These are phyloP conservation scores for Phoenoteleia sp. DNA, from an alignment of 2,888 invertebrate species.

Conservation along the genomic window DNA sequence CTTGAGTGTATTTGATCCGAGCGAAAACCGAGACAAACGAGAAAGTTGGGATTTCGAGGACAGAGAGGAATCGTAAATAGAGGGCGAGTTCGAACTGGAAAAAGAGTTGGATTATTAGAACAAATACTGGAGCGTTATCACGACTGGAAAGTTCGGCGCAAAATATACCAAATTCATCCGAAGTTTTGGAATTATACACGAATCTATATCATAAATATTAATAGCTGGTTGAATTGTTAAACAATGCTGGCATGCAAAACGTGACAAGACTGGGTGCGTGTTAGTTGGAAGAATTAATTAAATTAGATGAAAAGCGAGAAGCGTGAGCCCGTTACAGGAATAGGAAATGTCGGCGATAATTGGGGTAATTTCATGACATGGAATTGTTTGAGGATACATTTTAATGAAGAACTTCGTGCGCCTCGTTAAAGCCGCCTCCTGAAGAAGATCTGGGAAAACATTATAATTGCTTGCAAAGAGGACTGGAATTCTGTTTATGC, in stretches of 20 bases:
- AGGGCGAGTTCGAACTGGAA: neutral
- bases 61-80: neutral
- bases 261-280: neutral
- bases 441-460: no score
- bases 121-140: neutral
- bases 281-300: neutral
- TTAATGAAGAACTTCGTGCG: no score
- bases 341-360: no score
- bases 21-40: neutral
- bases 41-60: neutral
- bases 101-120: neutral
- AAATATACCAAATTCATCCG: neutral
- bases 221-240: neutral
- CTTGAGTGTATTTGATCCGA: neutral
- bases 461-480: no score
- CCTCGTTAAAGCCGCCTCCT: no score
- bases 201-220: conserved; percentile 1
- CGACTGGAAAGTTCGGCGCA: neutral
- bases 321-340: neutral
- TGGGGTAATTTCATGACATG: no score
- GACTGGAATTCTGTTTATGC: no score
- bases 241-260: neutral
- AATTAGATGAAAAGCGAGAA: neutral
- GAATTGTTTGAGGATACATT: no score
- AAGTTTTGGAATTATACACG: neutral